Percentiles rank a stretch among this genome's conserved stretches.
Evolutionary conservation across 1,140 invertebrate genomes (phyloP).

Genomic region (Anastrepha ludens): DNA sequence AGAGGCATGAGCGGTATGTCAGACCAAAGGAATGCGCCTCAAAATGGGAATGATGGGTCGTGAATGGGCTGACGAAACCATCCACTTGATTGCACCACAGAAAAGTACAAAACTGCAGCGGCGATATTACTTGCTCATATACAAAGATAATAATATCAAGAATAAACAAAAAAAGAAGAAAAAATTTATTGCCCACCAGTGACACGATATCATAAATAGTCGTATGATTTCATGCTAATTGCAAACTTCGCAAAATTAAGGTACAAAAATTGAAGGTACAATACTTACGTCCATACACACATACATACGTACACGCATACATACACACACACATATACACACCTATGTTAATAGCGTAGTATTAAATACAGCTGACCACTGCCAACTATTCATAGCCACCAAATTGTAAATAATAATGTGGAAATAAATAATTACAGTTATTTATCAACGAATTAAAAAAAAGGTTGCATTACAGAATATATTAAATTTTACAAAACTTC

Average conservation of each 20-base stretch:
- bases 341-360: too few species aligned
- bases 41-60: conserved; percentile 13
- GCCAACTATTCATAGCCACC: too few species aligned
- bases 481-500: too few species aligned
- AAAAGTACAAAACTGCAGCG: not conserved
- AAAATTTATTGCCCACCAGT: conserved; percentile 12
- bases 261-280: not conserved
- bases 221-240: conserved; percentile 57
- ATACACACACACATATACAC: not conserved
- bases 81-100: conserved; percentile 1
- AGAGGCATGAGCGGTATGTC: not conserved
- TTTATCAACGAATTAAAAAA: too few species aligned
- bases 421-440: too few species aligned
- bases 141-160: not conserved
- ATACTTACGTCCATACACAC: not conserved
- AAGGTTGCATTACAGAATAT: too few species aligned
- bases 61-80: not conserved
- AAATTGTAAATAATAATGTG: too few species aligned
- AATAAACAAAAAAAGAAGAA: not conserved
- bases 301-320: not conserved
- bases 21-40: conserved; percentile 5
- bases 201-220: conserved; percentile 53
- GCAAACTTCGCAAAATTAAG: conserved; percentile 4
- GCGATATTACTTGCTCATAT: not conserved
- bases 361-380: too few species aligned